These are phyloP conservation scores for Tursiops truncatus DNA, from an alignment of 2,113 vertebrate genomes.

Conservation along the genomic window DNA sequence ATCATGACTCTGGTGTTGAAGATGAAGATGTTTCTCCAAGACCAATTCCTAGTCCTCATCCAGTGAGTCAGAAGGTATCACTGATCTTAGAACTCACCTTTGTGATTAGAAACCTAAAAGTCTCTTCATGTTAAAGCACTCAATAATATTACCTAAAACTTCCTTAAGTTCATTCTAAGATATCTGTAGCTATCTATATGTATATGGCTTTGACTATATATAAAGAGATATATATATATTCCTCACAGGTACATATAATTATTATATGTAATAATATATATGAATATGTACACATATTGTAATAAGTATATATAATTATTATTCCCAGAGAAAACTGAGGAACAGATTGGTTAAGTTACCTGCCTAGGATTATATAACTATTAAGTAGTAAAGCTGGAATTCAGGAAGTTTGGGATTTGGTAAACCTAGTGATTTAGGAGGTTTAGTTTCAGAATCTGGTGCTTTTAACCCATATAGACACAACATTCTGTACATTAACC, in stretches of 20 bases:
- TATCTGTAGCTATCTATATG: not conserved
- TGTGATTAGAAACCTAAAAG: conserved; percentile 25
- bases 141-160: conserved; percentile 21
- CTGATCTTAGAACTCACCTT: not conserved
- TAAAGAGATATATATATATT: not conserved
- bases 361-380: not conserved
- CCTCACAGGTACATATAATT: not conserved
- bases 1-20: conserved; percentile 96
- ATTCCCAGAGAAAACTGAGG: conserved; percentile 24
- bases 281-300: not conserved
- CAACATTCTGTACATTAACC: not conserved
- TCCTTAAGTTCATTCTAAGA: not conserved
- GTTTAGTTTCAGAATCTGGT: conserved; percentile 26
- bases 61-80: conserved; percentile 90
- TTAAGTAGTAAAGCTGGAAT: conserved; percentile 5
- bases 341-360: conserved; percentile 35
- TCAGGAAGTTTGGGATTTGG: not conserved
- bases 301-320: not conserved
- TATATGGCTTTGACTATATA: not conserved
- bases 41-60: conserved; percentile 95
- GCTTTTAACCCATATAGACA: not conserved
- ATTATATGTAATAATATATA: not conserved
- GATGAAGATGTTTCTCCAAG: conserved; percentile 96
- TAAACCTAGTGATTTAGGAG: not conserved
- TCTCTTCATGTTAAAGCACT: conserved; percentile 42